Base-by-base conservation (phyloP, 2,888 invertebrate species). In the Papilio elwesi region DNA sequence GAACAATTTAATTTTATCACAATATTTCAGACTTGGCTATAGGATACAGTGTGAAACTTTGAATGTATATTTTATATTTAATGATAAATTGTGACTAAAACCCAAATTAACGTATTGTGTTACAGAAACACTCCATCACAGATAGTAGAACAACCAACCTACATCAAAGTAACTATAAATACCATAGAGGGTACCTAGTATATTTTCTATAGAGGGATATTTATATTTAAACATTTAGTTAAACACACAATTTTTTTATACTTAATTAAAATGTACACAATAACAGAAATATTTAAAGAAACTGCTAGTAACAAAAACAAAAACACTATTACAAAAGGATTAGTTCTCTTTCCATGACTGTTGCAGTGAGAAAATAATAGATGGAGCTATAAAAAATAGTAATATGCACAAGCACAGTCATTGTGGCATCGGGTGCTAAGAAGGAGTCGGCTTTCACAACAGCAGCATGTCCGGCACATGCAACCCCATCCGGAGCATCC, bases 1-100 rank as follows among this genome's bases (percentile, higher is more conserved):
- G 82, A 85, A 85, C 83, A 87, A 86, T 85, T 86, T 86, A 83
- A 79, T 79, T 81, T 81, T 90, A 90, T 89, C 89, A 89, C 90
- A 86, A 83, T 83, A 78, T 83, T 68, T 88, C 86, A 88, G 88
- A 89, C 89, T 88, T 88, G 82, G 79, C 85, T 86, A 88, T 77
- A 80, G 74, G 80, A 78, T 78, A 82, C 80, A 82, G 79, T 47
- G 82, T 80, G 78, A 82, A 80, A 80, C 76, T 73, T 81, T 84
- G 81, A 80, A 80, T 81, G 84, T 79, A 82, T 80, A 79, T 80
- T 79, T 77, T 80, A 70, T 72, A 73, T 74, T 75, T 76, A 76
- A 75, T 78, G 80, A 82, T 81, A 75, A 79, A 81, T 81, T 81
- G 82, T 79, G 76, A 81, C 78, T 83, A 83, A 81, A 82, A 76